Percentiles rank a stretch among this genome's conserved stretches.
Evolutionary conservation across 2,888 invertebrate species (phyloP).

Genomic region (Lepidocyrtoides sp.): DNA sequence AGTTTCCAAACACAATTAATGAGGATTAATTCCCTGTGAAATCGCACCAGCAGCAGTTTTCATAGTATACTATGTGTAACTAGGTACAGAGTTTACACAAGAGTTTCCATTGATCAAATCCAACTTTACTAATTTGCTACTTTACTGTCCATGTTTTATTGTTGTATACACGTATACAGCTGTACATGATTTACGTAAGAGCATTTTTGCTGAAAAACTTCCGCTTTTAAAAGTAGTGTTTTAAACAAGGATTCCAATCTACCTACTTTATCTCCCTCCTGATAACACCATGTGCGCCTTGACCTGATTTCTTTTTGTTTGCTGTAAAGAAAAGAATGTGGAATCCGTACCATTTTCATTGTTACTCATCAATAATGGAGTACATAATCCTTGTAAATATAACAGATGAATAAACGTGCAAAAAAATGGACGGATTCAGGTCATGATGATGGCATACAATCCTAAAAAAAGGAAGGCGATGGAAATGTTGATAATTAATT

Average conservation of each 20-base stretch:
- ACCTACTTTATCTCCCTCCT: no score
- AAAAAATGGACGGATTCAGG: conserved; percentile 52
- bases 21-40: background rate
- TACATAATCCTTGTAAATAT: background rate
- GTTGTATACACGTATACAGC: background rate
- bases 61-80: background rate
- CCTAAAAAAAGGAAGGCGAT: background rate
- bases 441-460: background rate
- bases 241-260: no score
- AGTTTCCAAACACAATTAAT: background rate
- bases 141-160: background rate
- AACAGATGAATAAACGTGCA: conserved; percentile 15
- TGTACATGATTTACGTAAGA: background rate
- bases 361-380: background rate
- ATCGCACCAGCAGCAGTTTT: background rate
- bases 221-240: background rate
- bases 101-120: conserved; percentile 17
- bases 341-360: background rate
- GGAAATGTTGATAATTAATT: conserved; percentile 12
- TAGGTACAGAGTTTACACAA: background rate
- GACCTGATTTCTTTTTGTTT: conserved; percentile 9
- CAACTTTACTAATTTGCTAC: background rate
- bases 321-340: background rate
- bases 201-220: background rate
- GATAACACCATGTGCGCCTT: background rate